Evolutionary conservation across 2,113 vertebrate species (phyloP).

Genomic region (Electrona antarctica): DNA sequence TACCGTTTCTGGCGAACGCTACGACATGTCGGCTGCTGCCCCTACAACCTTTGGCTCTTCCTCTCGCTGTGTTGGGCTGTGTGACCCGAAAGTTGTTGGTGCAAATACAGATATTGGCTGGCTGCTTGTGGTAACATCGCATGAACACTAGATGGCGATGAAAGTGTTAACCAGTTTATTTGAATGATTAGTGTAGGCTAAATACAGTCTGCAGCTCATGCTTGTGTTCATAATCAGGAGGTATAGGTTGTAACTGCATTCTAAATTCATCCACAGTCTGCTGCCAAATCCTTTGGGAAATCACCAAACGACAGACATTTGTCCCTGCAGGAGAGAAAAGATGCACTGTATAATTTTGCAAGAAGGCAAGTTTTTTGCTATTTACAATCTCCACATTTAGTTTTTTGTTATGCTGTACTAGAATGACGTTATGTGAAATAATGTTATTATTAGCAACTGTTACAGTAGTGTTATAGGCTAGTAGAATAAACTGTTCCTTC

Average conservation of each 20-base stretch:
- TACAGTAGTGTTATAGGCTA: not conserved
- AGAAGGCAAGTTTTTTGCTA: slow-evolving; percentile 83
- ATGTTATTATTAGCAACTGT: not conserved
- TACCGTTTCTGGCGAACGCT: too few relatives aligned
- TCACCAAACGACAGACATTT: slow-evolving; percentile 90
- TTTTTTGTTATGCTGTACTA: not conserved
- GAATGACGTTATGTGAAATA: not conserved
- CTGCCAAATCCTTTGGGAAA: slow-evolving; percentile 85
- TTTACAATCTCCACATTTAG: not conserved
- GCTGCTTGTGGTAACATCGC: too few relatives aligned
- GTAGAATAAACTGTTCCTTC: not conserved
- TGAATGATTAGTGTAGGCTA: not conserved
- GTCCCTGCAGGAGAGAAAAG: slow-evolving; percentile 95
- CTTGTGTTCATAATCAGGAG: not conserved
- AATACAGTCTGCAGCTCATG: not conserved
- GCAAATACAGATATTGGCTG: too few relatives aligned
- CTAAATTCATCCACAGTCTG: slow-evolving; percentile 71
- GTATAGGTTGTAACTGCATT: not conserved
- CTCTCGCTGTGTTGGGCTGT: too few relatives aligned
- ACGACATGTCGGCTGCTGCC: too few relatives aligned
- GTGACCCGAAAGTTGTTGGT: too few relatives aligned
- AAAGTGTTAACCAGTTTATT: not conserved
- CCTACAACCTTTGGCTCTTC: too few relatives aligned
- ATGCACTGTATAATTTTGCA: slow-evolving; percentile 90
- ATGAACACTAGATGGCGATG: too few relatives aligned